Evolutionary conservation across 2,888 invertebrate genomes (phyloP).

Genomic region (Cenopis cana): DNA sequence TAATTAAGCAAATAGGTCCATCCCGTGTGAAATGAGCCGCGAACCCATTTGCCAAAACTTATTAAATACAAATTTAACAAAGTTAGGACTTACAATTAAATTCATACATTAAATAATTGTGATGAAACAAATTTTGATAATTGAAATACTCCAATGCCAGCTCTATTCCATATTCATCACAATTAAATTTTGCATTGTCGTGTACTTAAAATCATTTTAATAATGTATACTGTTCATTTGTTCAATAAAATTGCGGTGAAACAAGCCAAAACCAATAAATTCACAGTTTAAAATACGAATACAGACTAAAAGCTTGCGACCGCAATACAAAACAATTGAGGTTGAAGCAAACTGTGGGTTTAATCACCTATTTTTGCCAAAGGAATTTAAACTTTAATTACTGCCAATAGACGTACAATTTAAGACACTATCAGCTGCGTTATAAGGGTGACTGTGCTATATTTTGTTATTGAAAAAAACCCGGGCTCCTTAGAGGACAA

Average conservation of each 20-base stretch:
- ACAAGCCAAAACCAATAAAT: slow-evolving; percentile 15
- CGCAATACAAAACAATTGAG: slow-evolving; percentile 5
- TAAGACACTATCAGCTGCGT: not conserved
- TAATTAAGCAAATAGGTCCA: too few relatives aligned
- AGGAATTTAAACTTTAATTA: not conserved
- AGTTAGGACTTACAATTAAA: not conserved
- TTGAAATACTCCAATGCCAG: not conserved
- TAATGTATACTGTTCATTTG: not conserved
- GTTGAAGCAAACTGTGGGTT: not conserved
- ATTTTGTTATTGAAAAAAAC: too few relatives aligned
- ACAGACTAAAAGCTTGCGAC: slow-evolving; percentile 14
- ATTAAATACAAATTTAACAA: not conserved
- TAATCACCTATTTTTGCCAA: not conserved
- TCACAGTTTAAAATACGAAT: slow-evolving; percentile 14
- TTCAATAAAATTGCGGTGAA: slow-evolving; percentile 4
- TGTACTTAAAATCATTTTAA: not conserved
- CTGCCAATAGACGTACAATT: not conserved
- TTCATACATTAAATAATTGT: too few relatives aligned
- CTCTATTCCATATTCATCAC: not conserved
- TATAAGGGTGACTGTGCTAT: not conserved
- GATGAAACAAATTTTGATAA: too few relatives aligned
- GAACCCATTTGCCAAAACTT: too few relatives aligned
- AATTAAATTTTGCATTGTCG: not conserved
- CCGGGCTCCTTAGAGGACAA: too few relatives aligned
- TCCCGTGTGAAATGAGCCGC: too few relatives aligned